Evolutionary conservation across 1,140 invertebrate species (phyloP).

Genomic region (Mamestra configurata): DNA sequence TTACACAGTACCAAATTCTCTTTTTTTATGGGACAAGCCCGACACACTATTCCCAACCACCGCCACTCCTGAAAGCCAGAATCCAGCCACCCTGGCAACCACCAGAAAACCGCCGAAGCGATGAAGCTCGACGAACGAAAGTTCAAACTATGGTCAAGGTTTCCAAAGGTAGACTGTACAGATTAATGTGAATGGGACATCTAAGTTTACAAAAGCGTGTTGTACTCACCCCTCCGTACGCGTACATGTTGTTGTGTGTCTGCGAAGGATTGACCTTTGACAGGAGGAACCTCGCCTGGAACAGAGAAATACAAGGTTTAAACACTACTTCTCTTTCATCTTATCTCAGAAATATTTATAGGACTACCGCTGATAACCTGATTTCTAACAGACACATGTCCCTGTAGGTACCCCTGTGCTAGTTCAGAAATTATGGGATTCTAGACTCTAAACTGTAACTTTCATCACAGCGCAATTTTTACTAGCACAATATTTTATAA

Average conservation of each 20-base stretch:
- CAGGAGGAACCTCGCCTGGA: conserved; percentile 97
- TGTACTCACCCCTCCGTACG: conserved; percentile 95
- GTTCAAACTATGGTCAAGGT: background rate
- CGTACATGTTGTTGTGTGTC: conserved; percentile 99
- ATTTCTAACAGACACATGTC: too few species aligned
- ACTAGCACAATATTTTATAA: background rate
- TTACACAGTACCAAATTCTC: too few species aligned
- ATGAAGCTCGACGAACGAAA: too few species aligned
- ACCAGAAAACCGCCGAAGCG: too few species aligned
- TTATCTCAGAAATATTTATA: background rate
- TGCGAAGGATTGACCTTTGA: conserved; percentile 99
- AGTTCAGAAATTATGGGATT: too few species aligned
- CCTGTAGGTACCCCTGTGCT: too few species aligned
- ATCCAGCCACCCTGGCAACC: too few species aligned
- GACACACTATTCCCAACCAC: too few species aligned
- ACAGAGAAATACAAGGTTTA: conserved; percentile 48
- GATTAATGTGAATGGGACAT: conserved; percentile 24
- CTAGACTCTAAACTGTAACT: too few species aligned
- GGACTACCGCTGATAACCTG: too few species aligned
- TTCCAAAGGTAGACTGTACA: background rate
- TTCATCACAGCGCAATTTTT: background rate
- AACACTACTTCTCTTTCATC: background rate
- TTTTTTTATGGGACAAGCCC: too few species aligned
- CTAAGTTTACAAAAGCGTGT: conserved; percentile 27
- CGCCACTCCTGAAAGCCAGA: too few species aligned